Percentiles rank a stretch among this genome's conserved stretches.
Conservation (phyloP, 2,113 vertebrate species). For the Ifrita kowaldi region DNA sequence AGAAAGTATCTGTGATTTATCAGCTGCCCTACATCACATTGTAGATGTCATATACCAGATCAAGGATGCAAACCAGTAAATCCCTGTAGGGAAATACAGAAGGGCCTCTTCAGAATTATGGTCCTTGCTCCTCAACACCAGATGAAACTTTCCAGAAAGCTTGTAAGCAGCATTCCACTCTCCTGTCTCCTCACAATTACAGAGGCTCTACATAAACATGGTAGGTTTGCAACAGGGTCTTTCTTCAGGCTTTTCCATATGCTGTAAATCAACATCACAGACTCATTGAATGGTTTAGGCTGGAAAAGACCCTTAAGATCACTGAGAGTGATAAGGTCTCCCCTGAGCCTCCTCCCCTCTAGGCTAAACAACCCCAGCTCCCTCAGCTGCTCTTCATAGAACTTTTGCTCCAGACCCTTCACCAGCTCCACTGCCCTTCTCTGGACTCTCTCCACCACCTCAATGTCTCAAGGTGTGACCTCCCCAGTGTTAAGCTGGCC, state of each 20-base stretch:
- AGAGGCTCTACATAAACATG: not conserved
- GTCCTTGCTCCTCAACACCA: not conserved
- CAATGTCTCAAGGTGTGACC: fast-evolving
- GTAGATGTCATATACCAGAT: not conserved
- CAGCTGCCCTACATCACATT: not conserved
- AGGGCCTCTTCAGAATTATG: not conserved
- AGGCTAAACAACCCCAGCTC: not conserved
- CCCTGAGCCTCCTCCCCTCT: not conserved
- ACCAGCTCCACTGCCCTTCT: not conserved
- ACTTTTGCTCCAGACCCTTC: not conserved
- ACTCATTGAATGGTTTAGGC: not conserved
- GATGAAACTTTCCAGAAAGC: not conserved
- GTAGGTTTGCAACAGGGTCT: not conserved
- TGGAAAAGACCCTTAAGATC: not conserved
- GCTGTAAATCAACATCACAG: not conserved
- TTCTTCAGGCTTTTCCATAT: not conserved
- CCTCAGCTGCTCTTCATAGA: not conserved
- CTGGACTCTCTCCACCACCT: not conserved
- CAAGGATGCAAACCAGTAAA: not conserved
- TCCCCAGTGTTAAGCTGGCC: not conserved
- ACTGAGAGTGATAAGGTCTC: not conserved
- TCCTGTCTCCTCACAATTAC: not conserved
- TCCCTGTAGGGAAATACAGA: not conserved
- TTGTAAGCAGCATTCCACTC: not conserved
- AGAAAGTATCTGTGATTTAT: not conserved